These are phyloP conservation scores for Candidula unifasciata DNA, from an alignment of 2,888 invertebrate species.

Conservation along the genomic window DNA sequence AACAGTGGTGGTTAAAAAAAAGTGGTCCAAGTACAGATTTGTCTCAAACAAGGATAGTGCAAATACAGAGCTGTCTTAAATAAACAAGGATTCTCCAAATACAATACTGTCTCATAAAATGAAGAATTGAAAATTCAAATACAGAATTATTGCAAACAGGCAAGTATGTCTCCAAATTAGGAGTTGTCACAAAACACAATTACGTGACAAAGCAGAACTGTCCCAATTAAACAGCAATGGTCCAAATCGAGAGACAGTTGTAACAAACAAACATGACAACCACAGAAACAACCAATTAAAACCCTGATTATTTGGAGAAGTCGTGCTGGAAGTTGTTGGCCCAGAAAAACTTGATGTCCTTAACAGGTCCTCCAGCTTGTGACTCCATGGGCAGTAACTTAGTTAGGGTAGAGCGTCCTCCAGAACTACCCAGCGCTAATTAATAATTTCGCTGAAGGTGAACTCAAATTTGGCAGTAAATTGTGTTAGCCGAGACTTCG, in stretches of 20 bases:
- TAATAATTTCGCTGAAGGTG: slow-evolving; percentile 52
- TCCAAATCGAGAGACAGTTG: neutral
- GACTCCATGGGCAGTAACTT: slow-evolving; percentile 40
- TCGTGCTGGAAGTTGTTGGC: neutral
- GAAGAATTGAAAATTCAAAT: neutral
- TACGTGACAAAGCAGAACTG: too few relatives aligned
- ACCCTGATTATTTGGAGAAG: neutral
- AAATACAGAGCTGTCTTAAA: too few relatives aligned
- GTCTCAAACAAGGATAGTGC: too few relatives aligned
- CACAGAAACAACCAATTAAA: slow-evolving; percentile 1
- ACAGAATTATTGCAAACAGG: too few relatives aligned
- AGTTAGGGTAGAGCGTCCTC: slow-evolving; percentile 32
- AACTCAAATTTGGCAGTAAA: slow-evolving; percentile 45
- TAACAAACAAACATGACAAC: neutral
- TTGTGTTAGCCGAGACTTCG: slow-evolving; percentile 41
- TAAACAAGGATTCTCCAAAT: too few relatives aligned
- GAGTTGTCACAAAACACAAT: too few relatives aligned
- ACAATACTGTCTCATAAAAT: too few relatives aligned
- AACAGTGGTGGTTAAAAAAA: too few relatives aligned
- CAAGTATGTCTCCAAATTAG: too few relatives aligned
- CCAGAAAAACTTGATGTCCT: neutral
- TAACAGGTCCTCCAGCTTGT: slow-evolving; percentile 27
- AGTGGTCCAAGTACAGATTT: too few relatives aligned
- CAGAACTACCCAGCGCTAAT: slow-evolving; percentile 49
- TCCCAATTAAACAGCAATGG: neutral